A percentile compares a stretch with the other conserved stretches of the same genome.
Evolutionary conservation across 1,140 invertebrate species (phyloP).

Genomic region (Cydia fagiglandana): DNA sequence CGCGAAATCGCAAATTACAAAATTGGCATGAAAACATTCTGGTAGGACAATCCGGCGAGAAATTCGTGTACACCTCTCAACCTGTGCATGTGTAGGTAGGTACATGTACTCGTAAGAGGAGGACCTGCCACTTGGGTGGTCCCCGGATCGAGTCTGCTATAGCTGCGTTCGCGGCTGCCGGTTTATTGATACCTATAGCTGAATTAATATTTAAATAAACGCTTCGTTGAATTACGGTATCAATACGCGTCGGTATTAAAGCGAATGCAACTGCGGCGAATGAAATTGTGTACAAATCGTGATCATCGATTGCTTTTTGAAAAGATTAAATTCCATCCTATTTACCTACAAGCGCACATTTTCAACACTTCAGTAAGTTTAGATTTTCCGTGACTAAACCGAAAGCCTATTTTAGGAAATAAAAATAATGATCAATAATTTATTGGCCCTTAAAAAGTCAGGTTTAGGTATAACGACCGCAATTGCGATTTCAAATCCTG

Average conservation of each 20-base stretch:
- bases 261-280: slow-evolving; percentile 42
- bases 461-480: not conserved
- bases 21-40: slow-evolving; percentile 49
- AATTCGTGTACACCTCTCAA: slow-evolving; percentile 38
- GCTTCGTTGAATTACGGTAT: slow-evolving; percentile 48
- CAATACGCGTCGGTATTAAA: slow-evolving; percentile 52
- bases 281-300: not conserved
- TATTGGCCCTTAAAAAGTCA: not conserved
- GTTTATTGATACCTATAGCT: slow-evolving; percentile 48
- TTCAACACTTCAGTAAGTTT: not conserved
- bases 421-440: not conserved
- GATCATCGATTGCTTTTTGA: not conserved
- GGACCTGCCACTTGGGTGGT: slow-evolving; percentile 70
- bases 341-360: not conserved
- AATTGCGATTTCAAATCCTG: not conserved
- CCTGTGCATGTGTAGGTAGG: slow-evolving; percentile 33
- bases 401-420: not conserved
- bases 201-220: slow-evolving; percentile 55
- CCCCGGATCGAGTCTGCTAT: slow-evolving; percentile 48
- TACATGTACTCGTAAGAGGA: slow-evolving; percentile 48
- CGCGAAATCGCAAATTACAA: slow-evolving; percentile 66
- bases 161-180: slow-evolving; percentile 43
- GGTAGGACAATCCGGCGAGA: slow-evolving; percentile 35
- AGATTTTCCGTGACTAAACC: not conserved
- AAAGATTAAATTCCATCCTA: no score